A percentile compares a stretch with the other conserved stretches of the same genome.
Conservation (phyloP, 2,113 vertebrate genomes). For the Spea multiplicata region DNA sequence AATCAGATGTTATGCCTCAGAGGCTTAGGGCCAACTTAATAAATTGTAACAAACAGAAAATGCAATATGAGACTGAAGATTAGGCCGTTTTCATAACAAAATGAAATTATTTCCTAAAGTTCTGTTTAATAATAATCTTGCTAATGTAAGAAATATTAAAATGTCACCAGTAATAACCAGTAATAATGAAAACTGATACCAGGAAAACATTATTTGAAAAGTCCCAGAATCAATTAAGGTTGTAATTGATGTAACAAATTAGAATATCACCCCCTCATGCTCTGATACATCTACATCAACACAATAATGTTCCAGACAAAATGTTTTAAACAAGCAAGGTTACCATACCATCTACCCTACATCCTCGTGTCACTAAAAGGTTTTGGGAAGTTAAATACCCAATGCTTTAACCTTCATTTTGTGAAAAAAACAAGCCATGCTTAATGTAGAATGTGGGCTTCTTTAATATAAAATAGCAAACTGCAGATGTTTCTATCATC, state of each 20-base stretch:
- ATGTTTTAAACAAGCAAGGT: too few species aligned
- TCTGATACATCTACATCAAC: neutral
- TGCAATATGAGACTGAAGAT: constrained; percentile 37
- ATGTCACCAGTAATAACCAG: constrained; percentile 1
- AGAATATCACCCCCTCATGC: neutral
- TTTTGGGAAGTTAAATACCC: too few species aligned
- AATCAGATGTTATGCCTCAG: constrained; percentile 48
- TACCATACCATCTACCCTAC: too few species aligned
- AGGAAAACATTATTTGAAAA: neutral
- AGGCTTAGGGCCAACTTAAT: constrained; percentile 33
- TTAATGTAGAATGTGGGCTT: too few species aligned
- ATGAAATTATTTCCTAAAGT: constrained; percentile 5
- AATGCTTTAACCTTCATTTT: too few species aligned
- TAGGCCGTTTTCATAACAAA: constrained; percentile 8
- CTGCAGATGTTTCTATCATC: too few species aligned
- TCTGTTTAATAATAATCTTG: neutral
- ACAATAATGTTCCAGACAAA: neutral
- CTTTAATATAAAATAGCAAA: too few species aligned
- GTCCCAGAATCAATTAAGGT: neutral
- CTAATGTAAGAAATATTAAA: neutral
- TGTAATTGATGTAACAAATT: neutral
- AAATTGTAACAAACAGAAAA: constrained; percentile 46
- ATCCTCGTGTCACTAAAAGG: too few species aligned
- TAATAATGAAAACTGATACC: neutral
- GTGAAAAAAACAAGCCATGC: too few species aligned